phyloP scores from a whole-genome alignment of 2,113 vertebrate species.

The Myotis yumanensis region DNA sequence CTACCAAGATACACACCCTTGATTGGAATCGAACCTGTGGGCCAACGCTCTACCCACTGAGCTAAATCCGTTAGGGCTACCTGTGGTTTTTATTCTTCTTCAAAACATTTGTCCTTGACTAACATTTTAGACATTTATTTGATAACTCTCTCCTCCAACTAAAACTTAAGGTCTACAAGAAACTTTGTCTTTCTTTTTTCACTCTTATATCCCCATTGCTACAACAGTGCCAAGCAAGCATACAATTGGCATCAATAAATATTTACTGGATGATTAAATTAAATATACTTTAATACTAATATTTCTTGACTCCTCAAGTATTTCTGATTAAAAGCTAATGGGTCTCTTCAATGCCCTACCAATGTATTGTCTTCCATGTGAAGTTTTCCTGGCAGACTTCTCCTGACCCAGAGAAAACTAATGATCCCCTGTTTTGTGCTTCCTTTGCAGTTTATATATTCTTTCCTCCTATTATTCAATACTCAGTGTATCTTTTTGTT shows the following conservation, averaged over 20 bases:
- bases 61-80: no score
- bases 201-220: neutral
- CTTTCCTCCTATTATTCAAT: slow-evolving; percentile 33
- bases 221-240: neutral
- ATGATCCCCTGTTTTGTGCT: neutral
- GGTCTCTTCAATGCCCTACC: neutral
- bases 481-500: neutral
- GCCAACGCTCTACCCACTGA: no score
- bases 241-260: neutral
- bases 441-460: neutral
- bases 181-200: neutral
- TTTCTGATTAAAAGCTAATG: slow-evolving; percentile 34
- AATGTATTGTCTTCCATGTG: neutral
- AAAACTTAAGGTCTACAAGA: neutral
- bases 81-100: neutral
- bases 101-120: neutral
- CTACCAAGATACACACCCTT: no score
- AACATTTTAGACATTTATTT: neutral
- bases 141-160: neutral
- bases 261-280: slow-evolving; percentile 3
- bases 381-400: neutral
- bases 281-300: neutral
- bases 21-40: no score
- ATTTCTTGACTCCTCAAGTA: neutral
- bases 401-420: neutral